Percentiles rank a stretch among this genome's conserved stretches.
Evolutionary conservation across 2,797 vertebrate species (phyloP).

Genomic region (Spinus pinus): DNA sequence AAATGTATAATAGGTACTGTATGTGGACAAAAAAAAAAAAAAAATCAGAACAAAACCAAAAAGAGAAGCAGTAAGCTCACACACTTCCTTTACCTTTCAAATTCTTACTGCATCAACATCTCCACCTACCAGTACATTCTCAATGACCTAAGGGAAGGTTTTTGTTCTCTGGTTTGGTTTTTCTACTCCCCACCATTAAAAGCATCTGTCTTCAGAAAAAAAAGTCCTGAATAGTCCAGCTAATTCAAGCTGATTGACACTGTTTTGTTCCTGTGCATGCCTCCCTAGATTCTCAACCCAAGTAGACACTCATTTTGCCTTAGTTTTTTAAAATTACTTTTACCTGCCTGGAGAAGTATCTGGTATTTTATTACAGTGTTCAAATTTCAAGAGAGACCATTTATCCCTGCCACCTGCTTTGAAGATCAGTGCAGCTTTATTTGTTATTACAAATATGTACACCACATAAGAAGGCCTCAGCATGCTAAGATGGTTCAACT

Average conservation of each 20-base stretch:
- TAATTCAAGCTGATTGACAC: neutral
- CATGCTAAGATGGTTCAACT: neutral
- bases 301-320: neutral
- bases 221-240: neutral
- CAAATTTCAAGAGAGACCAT: neutral
- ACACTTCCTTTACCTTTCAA: neutral
- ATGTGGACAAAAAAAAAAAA: neutral
- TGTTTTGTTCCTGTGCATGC: neutral
- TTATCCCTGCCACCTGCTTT: neutral
- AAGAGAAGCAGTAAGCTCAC: neutral
- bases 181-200: neutral
- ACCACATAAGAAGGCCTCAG: neutral
- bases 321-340: neutral
- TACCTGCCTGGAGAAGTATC: neutral
- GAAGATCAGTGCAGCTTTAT: neutral
- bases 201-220: neutral
- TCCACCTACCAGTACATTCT: neutral
- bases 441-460: neutral
- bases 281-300: neutral
- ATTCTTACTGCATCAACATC: neutral
- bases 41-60: neutral
- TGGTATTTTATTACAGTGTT: neutral
- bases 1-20: neutral
- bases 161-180: neutral
- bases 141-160: neutral